Evolutionary conservation across 2,797 vertebrate genomes (phyloP).

Genomic region (Ctenopoma multispine): DNA sequence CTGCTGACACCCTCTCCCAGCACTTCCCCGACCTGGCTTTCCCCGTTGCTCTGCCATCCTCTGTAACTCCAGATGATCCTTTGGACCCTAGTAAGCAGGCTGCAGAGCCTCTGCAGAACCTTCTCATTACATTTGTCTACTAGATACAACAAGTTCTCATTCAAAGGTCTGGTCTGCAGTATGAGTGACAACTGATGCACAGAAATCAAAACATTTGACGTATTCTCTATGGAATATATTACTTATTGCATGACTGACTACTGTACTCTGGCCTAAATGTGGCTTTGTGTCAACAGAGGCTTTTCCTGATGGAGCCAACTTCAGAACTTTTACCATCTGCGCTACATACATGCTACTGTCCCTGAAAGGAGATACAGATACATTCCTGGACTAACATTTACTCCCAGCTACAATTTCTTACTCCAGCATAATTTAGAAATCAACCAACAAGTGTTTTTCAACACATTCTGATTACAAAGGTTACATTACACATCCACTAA

Average conservation of each 20-base stretch:
- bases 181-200: not conserved
- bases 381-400: no score
- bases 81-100: constrained; percentile 11
- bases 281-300: not conserved
- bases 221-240: constrained; percentile 7
- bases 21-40: constrained; percentile 70
- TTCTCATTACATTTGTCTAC: constrained; percentile 80
- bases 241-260: not conserved
- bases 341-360: not conserved
- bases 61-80: not conserved
- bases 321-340: not conserved
- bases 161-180: not conserved
- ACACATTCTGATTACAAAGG: no score
- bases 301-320: not conserved
- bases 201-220: constrained; percentile 9
- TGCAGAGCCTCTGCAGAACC: constrained; percentile 38
- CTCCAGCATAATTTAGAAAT: no score
- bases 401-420: no score
- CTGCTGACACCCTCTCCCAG: constrained; percentile 52
- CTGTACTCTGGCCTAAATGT: not conserved
- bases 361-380: no score
- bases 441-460: no score
- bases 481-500: no score
- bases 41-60: constrained; percentile 1
- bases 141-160: constrained; percentile 27